These are phyloP conservation scores for Spinus pinus DNA, from an alignment of 2,797 vertebrate genomes.

Conservation along the genomic window DNA sequence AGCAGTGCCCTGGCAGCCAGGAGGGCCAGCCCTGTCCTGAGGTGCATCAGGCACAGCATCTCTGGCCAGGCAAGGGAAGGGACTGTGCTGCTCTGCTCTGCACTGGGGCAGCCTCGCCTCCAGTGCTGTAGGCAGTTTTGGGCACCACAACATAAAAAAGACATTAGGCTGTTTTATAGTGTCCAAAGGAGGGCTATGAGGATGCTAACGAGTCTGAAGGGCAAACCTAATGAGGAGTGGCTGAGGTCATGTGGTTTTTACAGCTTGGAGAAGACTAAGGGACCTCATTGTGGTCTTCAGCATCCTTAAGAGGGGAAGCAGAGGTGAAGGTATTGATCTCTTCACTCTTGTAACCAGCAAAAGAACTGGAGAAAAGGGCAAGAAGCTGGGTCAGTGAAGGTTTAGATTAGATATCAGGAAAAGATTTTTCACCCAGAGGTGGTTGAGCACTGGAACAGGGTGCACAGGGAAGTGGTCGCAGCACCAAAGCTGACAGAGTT, in stretches of 20 bases:
- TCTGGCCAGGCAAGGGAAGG: fast-evolving
- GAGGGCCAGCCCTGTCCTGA: fast-evolving
- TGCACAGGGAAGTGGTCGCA: background rate
- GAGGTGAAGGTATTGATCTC: background rate
- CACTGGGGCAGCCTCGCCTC: fast-evolving
- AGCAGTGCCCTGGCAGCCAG: background rate
- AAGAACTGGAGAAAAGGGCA: background rate
- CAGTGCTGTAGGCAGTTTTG: fast-evolving
- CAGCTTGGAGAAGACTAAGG: background rate
- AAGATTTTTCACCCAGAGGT: background rate
- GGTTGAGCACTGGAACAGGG: background rate
- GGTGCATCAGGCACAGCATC: fast-evolving
- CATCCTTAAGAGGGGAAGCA: background rate
- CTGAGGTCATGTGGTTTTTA: background rate
- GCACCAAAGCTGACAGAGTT: background rate
- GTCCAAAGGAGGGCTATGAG: background rate
- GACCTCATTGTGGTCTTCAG: background rate
- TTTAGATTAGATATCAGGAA: background rate
- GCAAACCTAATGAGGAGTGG: background rate
- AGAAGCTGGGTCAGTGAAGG: background rate
- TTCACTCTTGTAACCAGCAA: background rate
- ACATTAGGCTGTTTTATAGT: background rate
- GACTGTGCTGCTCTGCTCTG: background rate
- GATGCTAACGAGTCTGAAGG: background rate
- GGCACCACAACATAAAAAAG: background rate